Percentiles rank a stretch among this genome's conserved stretches.
These are phyloP conservation scores for Clarias fuscus DNA, from an alignment of 2,797 vertebrate genomes.

Conservation along the genomic window DNA sequence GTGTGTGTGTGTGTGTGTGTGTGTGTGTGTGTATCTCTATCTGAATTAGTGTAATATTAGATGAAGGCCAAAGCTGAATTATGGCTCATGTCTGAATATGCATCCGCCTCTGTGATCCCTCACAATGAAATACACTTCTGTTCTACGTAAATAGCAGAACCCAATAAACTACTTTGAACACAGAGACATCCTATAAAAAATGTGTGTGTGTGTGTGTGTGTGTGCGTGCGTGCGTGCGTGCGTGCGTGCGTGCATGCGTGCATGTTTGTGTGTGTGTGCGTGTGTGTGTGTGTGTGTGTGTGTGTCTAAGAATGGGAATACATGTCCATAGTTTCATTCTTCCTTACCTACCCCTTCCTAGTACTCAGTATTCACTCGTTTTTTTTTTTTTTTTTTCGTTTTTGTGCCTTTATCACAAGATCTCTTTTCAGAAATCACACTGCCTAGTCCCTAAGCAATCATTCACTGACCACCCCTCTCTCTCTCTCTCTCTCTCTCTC, in stretches of 20 bases:
- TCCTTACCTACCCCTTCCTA: neutral
- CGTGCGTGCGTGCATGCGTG: neutral
- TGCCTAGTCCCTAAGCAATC: neutral
- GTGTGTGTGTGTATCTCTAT: neutral
- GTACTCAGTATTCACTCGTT: neutral
- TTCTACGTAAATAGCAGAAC: neutral
- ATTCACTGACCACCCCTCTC: neutral
- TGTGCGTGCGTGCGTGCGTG: neutral
- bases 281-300: neutral
- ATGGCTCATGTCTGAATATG: neutral
- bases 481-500: neutral
- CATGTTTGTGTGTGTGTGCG: neutral
- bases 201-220: neutral
- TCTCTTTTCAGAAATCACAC: neutral
- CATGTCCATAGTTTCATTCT: neutral
- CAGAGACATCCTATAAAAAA: neutral
- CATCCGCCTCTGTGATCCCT: neutral
- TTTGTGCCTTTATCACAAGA: neutral
- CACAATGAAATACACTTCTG: neutral
- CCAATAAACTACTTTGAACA: conserved; percentile 13
- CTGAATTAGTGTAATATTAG: neutral
- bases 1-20: no score
- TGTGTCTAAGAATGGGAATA: neutral
- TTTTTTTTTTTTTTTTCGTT: no score
- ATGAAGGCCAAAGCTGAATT: neutral